Base-by-base conservation (phyloP, 2,888 invertebrate species). In the Heliconius ethilla region DNA sequence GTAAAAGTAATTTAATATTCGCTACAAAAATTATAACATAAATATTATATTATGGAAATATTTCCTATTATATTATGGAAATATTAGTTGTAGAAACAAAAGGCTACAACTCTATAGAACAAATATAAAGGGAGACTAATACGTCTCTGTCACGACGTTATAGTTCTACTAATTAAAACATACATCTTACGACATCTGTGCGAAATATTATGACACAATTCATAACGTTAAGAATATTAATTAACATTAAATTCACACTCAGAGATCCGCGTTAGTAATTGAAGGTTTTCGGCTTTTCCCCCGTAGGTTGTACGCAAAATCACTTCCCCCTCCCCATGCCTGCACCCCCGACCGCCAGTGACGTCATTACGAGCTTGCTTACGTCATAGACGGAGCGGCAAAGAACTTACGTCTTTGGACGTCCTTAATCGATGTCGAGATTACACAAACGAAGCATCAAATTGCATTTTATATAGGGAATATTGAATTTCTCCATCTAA, bases 281-380 rank as follows among this genome's bases (percentile, higher is more conserved):
- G 85, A 86, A 84, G 85, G 84, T 85, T 89, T 90, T 89, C 81
- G 86, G 87, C 85, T 84, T 85, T 88, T 87, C 85, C 86, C 87
- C 90, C 92, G 92, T 33, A 33, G 33, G 92, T 92, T 92, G 92
- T 89, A 90, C 89, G 89, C 89, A 87, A 91, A 91, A 91, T 91
- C 91, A 86, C 86, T 86, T 85, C 85, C 85, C 85, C 86, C 87
- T 85, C 85, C 84, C 86, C 82, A 86, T 82, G 83, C 86, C 86
- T 78, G 70, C 83, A 83, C 84, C 87, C 87, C 89, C 86, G 80
- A 83, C 83, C 80, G 85, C 81, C 82, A 86, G 87, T 92, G 92
- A 93, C 94, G 93, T 93, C 92, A 92, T 88, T 80, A 84, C 85
- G 85, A 83, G 88, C 87, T 85, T 85, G 88, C 87, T 93, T 87